Base-by-base conservation (phyloP, 2,888 invertebrate species). In the Xylophagus ater region DNA sequence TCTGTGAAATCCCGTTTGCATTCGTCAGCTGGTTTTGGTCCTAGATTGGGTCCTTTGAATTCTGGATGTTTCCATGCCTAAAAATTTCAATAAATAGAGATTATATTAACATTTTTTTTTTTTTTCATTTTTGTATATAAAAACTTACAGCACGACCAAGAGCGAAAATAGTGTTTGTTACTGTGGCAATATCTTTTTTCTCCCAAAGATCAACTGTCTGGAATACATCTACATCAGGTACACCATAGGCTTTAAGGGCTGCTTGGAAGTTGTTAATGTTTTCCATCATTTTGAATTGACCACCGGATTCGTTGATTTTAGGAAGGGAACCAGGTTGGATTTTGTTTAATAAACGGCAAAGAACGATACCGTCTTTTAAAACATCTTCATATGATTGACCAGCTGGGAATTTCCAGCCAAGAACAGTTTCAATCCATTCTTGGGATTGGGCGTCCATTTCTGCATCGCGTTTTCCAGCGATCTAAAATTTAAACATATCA, bases 241-340 rank as follows among this genome's bases (percentile, higher is more conserved):
- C 92, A 46, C 96, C 97, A 62, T 92, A 87, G 0, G 74, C 77
- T 61, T 81, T 84, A 52, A 87, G 70, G 9, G 88, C 90, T 40
- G 78, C 79, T 64, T 89, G 82, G 77, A 96, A 93, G 70, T 62
- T 62, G 70, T 88, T 90, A 66, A 97, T 90, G 74, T 98, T 98
- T 68, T 99, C 97, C 97, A 98, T 98, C 81, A 97, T 83, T 64
- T 96, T 97, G 80, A 98, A 98, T 62, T 94, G 93, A 61, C 94
- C 93, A 52, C 94, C 93, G 33, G 81, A 77, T 51, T 81, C 78
- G 74, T 97, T 94, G 69, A 97, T 81, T 68, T 94, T 96, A 58
- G 77, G 59, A 45, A 96, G 71, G 47, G 86, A 71, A 54, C 92
- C 92, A 33, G 97, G 96, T 49, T 77, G 69, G 52, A 98, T 68